These are phyloP conservation scores for Drosophila histrio DNA, from an alignment of 2,888 invertebrate species.

Conservation along the genomic window DNA sequence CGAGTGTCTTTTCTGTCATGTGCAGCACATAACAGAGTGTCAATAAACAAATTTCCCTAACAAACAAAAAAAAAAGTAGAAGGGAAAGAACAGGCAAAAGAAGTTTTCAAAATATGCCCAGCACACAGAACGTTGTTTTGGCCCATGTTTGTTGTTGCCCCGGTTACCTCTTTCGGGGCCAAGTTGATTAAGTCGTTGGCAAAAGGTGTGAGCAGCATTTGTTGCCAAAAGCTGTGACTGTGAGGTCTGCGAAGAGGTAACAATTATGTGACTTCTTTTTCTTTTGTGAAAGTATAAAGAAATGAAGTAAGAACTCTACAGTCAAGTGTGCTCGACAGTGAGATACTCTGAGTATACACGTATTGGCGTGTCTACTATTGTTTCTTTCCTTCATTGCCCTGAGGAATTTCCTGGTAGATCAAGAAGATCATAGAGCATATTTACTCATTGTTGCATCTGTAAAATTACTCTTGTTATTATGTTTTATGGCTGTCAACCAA, in stretches of 20 bases:
- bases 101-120: slow-evolving; percentile 21
- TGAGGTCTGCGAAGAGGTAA: background rate
- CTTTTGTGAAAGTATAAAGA: background rate
- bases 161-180: slow-evolving; percentile 21
- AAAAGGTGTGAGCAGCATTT: slow-evolving; percentile 35
- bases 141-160: slow-evolving; percentile 46
- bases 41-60: slow-evolving; percentile 68
- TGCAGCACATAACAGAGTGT: slow-evolving; percentile 74
- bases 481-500: no score
- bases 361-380: no score
- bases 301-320: background rate
- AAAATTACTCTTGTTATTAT: no score
- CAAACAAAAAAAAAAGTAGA: slow-evolving; percentile 22
- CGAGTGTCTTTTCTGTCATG: slow-evolving; percentile 59
- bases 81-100: slow-evolving; percentile 15
- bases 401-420: no score
- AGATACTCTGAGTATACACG: no score
- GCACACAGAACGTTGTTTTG: slow-evolving; percentile 2
- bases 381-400: no score
- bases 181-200: slow-evolving; percentile 62
- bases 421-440: no score
- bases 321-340: background rate
- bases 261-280: background rate
- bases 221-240: background rate
- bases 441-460: no score